These are phyloP conservation scores for Neoascia interrupta DNA, from an alignment of 2,888 invertebrate species.

Conservation along the genomic window DNA sequence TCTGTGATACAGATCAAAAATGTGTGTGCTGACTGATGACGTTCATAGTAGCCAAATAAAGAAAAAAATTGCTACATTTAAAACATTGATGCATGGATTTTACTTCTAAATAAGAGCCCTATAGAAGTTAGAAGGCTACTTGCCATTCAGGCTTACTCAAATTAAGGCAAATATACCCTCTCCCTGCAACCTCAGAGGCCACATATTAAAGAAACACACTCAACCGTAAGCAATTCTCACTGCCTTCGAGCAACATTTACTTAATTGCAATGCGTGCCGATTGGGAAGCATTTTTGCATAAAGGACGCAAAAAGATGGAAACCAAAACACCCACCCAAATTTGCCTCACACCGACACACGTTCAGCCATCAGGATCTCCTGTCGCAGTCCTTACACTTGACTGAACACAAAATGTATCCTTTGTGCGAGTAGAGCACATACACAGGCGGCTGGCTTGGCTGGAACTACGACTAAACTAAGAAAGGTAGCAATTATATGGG, in stretches of 20 bases:
- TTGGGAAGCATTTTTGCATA: conserved; percentile 65
- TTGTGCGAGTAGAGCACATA: conserved; percentile 2
- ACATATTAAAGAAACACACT: too few species aligned
- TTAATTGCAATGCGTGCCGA: conserved; percentile 60
- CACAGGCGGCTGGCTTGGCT: background rate
- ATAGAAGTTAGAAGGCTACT: too few species aligned
- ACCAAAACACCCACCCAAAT: conserved; percentile 32
- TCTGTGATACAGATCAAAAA: too few species aligned
- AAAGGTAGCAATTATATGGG: conserved; percentile 55
- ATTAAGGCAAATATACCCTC: too few species aligned
- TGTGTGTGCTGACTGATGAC: too few species aligned
- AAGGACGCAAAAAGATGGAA: conserved; percentile 29
- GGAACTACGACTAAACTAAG: conserved; percentile 2
- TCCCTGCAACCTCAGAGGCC: too few species aligned
- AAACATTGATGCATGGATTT: too few species aligned
- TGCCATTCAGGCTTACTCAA: too few species aligned
- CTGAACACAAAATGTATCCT: conserved; percentile 52
- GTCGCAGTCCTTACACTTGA: conserved; percentile 43
- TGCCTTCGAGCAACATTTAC: conserved; percentile 22
- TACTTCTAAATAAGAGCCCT: too few species aligned
- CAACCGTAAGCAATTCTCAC: too few species aligned
- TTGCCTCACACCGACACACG: conserved; percentile 26
- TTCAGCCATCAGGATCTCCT: background rate
- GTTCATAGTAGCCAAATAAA: too few species aligned
- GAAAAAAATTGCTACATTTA: too few species aligned